A percentile compares a stretch with the other conserved stretches of the same genome.
Evolutionary conservation across 1,140 invertebrate genomes (phyloP).

Genomic region (Solen grandis): DNA sequence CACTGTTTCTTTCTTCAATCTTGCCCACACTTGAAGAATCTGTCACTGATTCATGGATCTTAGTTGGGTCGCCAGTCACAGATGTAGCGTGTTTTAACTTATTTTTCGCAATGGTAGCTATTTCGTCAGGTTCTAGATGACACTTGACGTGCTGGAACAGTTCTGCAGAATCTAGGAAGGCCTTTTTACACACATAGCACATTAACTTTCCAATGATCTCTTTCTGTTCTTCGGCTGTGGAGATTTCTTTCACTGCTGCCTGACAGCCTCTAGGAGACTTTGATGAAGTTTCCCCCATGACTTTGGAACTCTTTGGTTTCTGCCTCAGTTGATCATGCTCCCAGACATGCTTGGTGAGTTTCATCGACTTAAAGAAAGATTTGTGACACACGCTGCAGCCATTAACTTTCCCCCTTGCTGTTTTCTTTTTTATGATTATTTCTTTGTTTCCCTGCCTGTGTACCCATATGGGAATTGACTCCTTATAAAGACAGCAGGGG

Average conservation of each 20-base stretch:
- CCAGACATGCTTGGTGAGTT: background rate
- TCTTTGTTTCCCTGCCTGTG: background rate
- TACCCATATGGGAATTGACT: background rate
- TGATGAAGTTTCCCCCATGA: background rate
- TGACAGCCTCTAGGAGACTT: background rate
- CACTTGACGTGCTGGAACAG: background rate
- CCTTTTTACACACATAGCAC: background rate
- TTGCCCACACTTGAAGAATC: too few species aligned
- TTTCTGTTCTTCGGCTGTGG: background rate
- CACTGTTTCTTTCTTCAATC: too few species aligned
- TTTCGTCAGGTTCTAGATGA: too few species aligned
- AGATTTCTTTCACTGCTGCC: background rate
- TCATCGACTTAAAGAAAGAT: background rate
- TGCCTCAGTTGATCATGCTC: background rate
- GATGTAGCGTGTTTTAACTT: too few species aligned
- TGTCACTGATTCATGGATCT: too few species aligned
- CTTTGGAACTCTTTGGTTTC: background rate
- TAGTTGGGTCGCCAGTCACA: too few species aligned
- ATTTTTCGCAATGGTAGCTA: too few species aligned
- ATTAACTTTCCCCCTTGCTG: background rate
- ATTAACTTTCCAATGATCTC: background rate
- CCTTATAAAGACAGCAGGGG: too few species aligned
- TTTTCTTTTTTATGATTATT: background rate
- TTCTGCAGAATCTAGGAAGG: background rate
- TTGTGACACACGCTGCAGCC: background rate